Base-by-base conservation (phyloP, 1,140 invertebrate species). In the Sarcophaga peregrina region DNA sequence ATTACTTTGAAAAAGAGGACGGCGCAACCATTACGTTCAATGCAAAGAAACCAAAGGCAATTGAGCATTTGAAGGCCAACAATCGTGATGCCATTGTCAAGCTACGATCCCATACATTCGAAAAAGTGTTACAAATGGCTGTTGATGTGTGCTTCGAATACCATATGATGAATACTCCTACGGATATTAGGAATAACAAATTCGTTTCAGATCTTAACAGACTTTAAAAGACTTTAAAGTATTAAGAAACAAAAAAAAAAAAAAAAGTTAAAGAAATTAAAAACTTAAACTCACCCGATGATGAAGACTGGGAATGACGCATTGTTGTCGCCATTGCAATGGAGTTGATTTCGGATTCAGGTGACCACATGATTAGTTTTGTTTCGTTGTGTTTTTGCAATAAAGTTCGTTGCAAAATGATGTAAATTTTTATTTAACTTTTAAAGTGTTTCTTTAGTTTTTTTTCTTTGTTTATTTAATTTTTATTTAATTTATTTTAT, bases 301-400 rank as follows among this genome's bases (percentile, higher is more conserved):
- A 89, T 80, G 85, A 84, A 72, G 91, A 91, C 84, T 88, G 86
- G 37, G 91, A 91, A 83, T 90, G 90, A 83, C 90, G 89, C 86
- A 91, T 89, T 54, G 88, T 89, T 76, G 90, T 91, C 83, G 89
- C 90, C 91, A 91, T 91, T 85, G 90, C 90, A 86, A 91, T 91
- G 76, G 90, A 91, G 86, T 90, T 91, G 83, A 91, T 91, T 87
- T 91, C 91, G 82, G 88, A 90, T 84, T 91, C 90, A 10, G 88
- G 89, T 78, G 89, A 89, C 90, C 90, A 91, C 89, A 90, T 90
- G 81, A 80, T 90, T 83, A 25, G n/a, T 68, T 54, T 45, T 50
- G 13, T 78, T 78, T 50, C 72, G 62, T 80, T 62, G 50, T 80
- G 52, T n/a, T n/a, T 62, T 62, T 8, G 20, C 20, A 20, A 68